Evolutionary conservation across 2,113 vertebrate genomes (phyloP).

Genomic region (Lanius collurio): DNA sequence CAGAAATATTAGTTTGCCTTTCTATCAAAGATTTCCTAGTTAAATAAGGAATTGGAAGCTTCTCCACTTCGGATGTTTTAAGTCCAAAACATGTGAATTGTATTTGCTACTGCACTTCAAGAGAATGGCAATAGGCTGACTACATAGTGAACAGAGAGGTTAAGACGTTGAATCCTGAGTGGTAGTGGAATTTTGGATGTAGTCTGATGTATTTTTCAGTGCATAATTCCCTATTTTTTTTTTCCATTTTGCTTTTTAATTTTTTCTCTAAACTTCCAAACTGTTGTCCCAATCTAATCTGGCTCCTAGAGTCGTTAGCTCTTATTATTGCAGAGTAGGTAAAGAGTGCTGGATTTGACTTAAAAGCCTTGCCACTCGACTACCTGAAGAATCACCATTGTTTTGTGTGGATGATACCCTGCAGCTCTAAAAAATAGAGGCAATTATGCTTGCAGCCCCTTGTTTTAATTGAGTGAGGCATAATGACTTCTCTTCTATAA

Average conservation of each 20-base stretch:
- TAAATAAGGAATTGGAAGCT: neutral
- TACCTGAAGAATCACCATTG: slow-evolving; percentile 42
- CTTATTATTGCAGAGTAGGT: neutral
- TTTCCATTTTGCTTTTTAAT: neutral
- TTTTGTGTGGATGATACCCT: slow-evolving; percentile 31
- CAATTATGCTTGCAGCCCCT: slow-evolving; percentile 54
- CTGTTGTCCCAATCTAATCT: neutral
- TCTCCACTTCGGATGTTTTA: neutral
- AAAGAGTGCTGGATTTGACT: neutral
- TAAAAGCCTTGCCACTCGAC: slow-evolving; percentile 7
- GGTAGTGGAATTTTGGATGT: neutral
- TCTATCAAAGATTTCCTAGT: neutral
- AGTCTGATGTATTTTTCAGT: neutral
- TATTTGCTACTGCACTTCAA: neutral
- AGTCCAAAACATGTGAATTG: neutral
- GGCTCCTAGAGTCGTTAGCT: neutral
- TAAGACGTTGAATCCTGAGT: fast-evolving
- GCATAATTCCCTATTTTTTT: neutral
- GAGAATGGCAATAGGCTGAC: neutral
- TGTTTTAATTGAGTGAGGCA: slow-evolving; percentile 55
- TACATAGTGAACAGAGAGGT: neutral
- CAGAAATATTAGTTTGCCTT: neutral
- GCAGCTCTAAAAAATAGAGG: slow-evolving; percentile 44
- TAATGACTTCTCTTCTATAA: slow-evolving; percentile 50
- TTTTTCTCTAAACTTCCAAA: neutral